Evolutionary conservation across 2,113 vertebrate genomes (phyloP).

Genomic region (Lontra canadensis): DNA sequence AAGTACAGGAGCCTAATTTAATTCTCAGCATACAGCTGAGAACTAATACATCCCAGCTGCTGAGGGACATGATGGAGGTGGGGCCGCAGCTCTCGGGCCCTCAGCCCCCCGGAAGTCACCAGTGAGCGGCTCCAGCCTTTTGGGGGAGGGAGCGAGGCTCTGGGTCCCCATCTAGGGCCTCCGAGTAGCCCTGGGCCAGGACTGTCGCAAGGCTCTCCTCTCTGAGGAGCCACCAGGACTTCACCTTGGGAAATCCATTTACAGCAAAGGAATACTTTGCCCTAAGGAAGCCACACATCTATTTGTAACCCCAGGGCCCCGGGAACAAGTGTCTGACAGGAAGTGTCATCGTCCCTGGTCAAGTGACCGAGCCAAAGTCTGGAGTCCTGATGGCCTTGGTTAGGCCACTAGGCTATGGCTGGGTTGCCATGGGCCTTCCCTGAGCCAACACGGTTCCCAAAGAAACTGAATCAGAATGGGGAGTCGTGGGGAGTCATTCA

Average conservation of each 20-base stretch:
- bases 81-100: neutral
- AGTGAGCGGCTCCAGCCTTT: neutral
- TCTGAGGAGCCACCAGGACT: neutral
- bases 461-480: neutral
- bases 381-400: neutral
- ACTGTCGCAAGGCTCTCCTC: neutral
- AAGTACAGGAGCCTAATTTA: slow-evolving; percentile 93
- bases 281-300: neutral
- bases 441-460: neutral
- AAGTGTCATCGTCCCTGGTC: neutral
- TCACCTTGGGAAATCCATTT: neutral
- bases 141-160: neutral
- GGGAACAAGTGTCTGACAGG: neutral
- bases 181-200: neutral
- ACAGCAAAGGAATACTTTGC: neutral
- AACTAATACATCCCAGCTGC: slow-evolving; percentile 90
- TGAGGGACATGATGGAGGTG: slow-evolving; percentile 35
- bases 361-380: neutral
- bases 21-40: slow-evolving; percentile 89
- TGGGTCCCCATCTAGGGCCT: neutral
- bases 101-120: neutral
- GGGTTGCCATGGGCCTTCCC: neutral
- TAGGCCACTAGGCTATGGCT: neutral
- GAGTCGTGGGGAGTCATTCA: neutral
- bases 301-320: neutral